These are phyloP conservation scores for Rhea pennata DNA, from an alignment of 2,113 vertebrate genomes.

Conservation along the genomic window DNA sequence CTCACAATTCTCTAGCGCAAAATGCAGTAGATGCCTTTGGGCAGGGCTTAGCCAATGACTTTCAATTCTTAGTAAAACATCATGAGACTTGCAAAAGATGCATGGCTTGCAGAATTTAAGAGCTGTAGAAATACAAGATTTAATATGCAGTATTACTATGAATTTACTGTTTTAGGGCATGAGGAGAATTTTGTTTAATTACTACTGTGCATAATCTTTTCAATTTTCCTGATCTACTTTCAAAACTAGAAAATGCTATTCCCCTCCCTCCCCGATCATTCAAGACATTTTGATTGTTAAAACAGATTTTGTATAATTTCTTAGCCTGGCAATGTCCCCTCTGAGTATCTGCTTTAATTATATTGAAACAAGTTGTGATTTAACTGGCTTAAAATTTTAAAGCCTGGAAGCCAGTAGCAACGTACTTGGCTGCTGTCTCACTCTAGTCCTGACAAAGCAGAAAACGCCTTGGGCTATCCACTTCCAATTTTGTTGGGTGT, in stretches of 20 bases:
- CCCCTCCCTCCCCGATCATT: background rate
- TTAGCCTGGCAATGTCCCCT: slow-evolving; percentile 46
- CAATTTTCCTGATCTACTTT: background rate
- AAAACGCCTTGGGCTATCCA: background rate
- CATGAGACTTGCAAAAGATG: background rate
- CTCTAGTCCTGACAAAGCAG: slow-evolving; percentile 45
- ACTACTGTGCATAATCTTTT: fast-evolving
- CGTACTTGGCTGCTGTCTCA: slow-evolving; percentile 6
- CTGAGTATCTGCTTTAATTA: slow-evolving; percentile 60
- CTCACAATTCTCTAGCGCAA: background rate
- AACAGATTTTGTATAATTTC: slow-evolving; percentile 63
- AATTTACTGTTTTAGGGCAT: background rate
- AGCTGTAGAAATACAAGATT: background rate
- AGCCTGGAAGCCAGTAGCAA: slow-evolving; percentile 28
- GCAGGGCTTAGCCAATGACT: background rate
- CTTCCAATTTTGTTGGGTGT: background rate
- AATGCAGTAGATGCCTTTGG: background rate
- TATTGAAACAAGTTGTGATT: slow-evolving; percentile 46
- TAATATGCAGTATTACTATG: background rate
- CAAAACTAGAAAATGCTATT: background rate
- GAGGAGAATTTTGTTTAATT: background rate
- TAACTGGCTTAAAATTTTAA: slow-evolving; percentile 57
- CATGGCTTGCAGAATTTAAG: background rate
- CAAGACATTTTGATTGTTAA: slow-evolving; percentile 29
- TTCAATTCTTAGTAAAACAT: background rate